phyloP scores from a whole-genome alignment of 2,888 invertebrate species.

The Drosophila picticornis region DNA sequence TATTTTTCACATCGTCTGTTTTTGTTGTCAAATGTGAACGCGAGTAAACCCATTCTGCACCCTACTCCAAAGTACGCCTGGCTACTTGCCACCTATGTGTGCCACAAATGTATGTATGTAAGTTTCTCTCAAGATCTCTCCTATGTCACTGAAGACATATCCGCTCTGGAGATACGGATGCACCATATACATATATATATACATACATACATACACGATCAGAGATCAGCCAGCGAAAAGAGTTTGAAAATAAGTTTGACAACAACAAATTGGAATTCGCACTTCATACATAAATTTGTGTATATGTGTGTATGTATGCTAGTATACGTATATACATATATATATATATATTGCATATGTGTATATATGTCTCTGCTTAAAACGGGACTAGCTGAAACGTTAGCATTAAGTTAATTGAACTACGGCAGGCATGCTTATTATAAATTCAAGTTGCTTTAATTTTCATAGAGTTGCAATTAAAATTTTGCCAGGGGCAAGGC shows the following conservation, averaged over 20 bases:
- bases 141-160: constrained; percentile 23
- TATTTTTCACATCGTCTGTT: background rate
- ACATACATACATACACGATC: background rate
- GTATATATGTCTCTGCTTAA: background rate
- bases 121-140: constrained; percentile 13
- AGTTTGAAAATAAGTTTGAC: background rate
- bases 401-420: background rate
- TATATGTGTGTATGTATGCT: too few relatives aligned
- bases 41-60: constrained; percentile 9
- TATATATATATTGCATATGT: background rate
- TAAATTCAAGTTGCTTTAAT: background rate
- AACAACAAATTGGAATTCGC: background rate
- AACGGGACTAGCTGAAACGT: background rate
- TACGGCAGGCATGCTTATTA: background rate
- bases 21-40: background rate
- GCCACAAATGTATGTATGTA: background rate
- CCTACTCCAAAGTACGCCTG: background rate
- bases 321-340: background rate
- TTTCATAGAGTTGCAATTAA: background rate
- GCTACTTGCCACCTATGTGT: too few relatives aligned
- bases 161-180: constrained; percentile 3
- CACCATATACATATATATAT: background rate
- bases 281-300: background rate
- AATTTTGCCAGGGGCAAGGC: background rate
- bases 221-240: background rate